Evolutionary conservation across 1,140 invertebrate genomes (phyloP), one percentile per base, ranked within the genome.

Genomic region (Limonius californicus): DNA sequence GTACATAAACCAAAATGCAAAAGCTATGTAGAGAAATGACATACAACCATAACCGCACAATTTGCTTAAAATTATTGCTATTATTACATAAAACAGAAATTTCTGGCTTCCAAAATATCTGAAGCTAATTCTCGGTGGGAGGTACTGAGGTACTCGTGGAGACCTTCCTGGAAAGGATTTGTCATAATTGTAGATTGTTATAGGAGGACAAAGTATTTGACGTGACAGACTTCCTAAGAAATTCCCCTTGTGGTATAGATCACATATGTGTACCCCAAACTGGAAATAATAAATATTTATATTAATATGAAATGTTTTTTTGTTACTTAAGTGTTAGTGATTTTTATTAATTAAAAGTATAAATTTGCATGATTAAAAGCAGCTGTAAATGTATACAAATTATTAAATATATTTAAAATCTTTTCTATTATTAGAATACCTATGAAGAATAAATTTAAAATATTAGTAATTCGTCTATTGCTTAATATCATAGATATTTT

Each of bases 81-180:
- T 55, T 16, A 67, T 55, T 2, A 73, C 55, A 66, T 74, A 76
- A n/a, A 35, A 54, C 12, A 89, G 70, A 18, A 85, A 83, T 32
- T 81, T 78, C 62, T 89, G 86, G 57, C 82, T 87, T 1, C 86
- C 89, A 3, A 89, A 75, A 47, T 80, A 74, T 39, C 91, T 79
- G 11, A 94, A 75, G 68, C 85, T 89, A 9, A 93, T 55, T 59
- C 90, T 79, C 2, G 91, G 85, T 1, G 85, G 87, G 11, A 89
- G 71, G 6, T 82, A 73, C 67, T 81, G 75, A 61, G 81, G 75
- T 0, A 82, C 76, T 9, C 83, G 73, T 21, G 77, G 78, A 21
- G 83, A 81, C 55, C 83, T 82, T 50, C 83, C 82, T 35, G 78
- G 75, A 1, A 74, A 71, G 1, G 80, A 81, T 57, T 85, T 89